Evolutionary conservation across 2,113 vertebrate genomes (phyloP).

Genomic region (Salvelinus sp.): DNA sequence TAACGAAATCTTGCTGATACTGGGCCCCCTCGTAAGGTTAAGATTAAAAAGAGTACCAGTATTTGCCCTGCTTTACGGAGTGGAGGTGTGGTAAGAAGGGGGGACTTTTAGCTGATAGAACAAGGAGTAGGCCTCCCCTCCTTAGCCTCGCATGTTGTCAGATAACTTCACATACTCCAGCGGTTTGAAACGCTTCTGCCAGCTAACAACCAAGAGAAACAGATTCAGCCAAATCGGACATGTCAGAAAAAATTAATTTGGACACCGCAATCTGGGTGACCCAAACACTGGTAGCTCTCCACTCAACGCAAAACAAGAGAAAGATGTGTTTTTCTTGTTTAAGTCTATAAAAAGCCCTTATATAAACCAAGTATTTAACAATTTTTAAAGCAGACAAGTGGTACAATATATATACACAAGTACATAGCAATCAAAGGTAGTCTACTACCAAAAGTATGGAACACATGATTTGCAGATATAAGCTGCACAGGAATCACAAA

Average conservation of each 20-base stretch:
- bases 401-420: slow-evolving; percentile 73
- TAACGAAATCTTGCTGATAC: not conserved
- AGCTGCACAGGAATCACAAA: slow-evolving; percentile 63
- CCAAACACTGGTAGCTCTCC: slow-evolving; percentile 23
- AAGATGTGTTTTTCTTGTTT: slow-evolving; percentile 44
- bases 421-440: slow-evolving; percentile 68
- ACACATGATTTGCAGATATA: slow-evolving; percentile 65
- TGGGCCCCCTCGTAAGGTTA: no score
- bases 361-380: slow-evolving; percentile 72
- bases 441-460: slow-evolving; percentile 68
- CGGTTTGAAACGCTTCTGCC: slow-evolving; percentile 37
- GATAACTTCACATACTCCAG: slow-evolving; percentile 48
- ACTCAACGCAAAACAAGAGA: not conserved
- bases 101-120: slow-evolving; percentile 17
- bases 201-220: slow-evolving; percentile 45
- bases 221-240: slow-evolving; percentile 44
- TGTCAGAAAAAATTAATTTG: slow-evolving; percentile 57
- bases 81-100: not conserved
- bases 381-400: slow-evolving; percentile 72
- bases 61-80: not conserved
- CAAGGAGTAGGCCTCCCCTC: not conserved
- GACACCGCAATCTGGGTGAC: slow-evolving; percentile 36
- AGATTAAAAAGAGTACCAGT: not conserved
- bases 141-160: slow-evolving; percentile 24
- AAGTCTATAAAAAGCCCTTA: slow-evolving; percentile 77